phyloP scores from a whole-genome alignment of 2,888 invertebrate genomes.

The Drosophila ustulata region DNA sequence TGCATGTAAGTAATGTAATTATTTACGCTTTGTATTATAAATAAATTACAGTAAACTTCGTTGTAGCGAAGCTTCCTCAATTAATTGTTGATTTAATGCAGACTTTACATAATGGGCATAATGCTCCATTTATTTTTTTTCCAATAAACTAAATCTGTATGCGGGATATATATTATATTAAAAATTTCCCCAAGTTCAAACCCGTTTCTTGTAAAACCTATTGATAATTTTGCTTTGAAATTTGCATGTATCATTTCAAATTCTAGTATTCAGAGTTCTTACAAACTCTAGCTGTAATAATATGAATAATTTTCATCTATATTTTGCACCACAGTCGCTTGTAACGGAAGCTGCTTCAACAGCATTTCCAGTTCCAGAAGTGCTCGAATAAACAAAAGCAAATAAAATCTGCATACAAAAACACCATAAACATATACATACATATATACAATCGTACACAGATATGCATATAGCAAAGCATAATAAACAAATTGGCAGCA shows the following conservation, averaged over 20 bases:
- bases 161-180: not conserved
- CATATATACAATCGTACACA: constrained; percentile 3
- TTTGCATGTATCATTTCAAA: too few relatives aligned
- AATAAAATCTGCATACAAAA: constrained; percentile 44
- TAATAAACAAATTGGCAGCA: constrained; percentile 49
- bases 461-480: constrained; percentile 11
- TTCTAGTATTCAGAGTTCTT: too few relatives aligned
- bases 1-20: not conserved
- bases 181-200: not conserved
- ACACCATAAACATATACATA: constrained; percentile 13
- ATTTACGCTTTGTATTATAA: not conserved
- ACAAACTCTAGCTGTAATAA: too few relatives aligned
- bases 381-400: constrained; percentile 46
- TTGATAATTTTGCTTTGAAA: too few relatives aligned
- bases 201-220: too few relatives aligned
- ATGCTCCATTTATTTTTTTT: too few relatives aligned
- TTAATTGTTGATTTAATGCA: not conserved
- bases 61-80: not conserved
- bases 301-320: not conserved
- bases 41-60: not conserved
- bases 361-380: constrained; percentile 33
- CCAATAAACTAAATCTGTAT: not conserved
- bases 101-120: not conserved
- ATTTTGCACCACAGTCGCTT: constrained; percentile 29
- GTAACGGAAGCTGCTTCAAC: constrained; percentile 48